Conservation (phyloP, 2,113 vertebrate genomes). For the Rynchops niger region DNA sequence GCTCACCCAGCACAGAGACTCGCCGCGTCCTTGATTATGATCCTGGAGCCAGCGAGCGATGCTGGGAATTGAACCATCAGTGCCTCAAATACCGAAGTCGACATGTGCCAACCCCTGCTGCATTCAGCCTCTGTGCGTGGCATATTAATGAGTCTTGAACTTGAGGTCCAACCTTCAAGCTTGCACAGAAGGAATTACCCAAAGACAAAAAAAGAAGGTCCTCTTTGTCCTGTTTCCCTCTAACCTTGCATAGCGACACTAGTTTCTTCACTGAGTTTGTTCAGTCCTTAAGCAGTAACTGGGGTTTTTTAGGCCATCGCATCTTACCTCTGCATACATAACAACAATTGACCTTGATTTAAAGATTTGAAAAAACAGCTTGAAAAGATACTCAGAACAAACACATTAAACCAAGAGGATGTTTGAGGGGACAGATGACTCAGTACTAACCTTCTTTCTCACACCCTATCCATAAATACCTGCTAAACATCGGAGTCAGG, state of each 20-base stretch:
- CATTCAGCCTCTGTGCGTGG: conserved; percentile 8
- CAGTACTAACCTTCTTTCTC: not conserved
- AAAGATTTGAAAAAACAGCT: not conserved
- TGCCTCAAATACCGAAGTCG: conserved; percentile 29
- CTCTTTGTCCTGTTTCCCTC: not conserved
- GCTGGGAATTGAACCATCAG: conserved; percentile 59
- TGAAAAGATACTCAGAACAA: not conserved
- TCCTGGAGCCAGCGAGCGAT: conserved; percentile 45
- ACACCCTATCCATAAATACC: not conserved
- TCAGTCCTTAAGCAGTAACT: not conserved
- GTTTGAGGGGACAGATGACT: not conserved
- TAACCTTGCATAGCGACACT: not conserved
- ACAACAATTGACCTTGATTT: not conserved
- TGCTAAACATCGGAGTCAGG: not conserved
- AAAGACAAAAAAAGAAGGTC: not conserved
- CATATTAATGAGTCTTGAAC: conserved; percentile 54
- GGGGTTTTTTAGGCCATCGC: not conserved
- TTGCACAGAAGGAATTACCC: not conserved
- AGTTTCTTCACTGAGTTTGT: not conserved
- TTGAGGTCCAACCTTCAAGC: conserved; percentile 57
- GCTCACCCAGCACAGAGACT: conserved; percentile 61
- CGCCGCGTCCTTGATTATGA: conserved; percentile 54
- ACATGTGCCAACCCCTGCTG: conserved; percentile 57
- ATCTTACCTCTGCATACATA: not conserved
- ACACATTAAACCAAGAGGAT: not conserved